Evolutionary conservation across 1,140 invertebrate genomes (phyloP), one percentile per base, ranked within the genome.

Genomic region (Heliconius congener): DNA sequence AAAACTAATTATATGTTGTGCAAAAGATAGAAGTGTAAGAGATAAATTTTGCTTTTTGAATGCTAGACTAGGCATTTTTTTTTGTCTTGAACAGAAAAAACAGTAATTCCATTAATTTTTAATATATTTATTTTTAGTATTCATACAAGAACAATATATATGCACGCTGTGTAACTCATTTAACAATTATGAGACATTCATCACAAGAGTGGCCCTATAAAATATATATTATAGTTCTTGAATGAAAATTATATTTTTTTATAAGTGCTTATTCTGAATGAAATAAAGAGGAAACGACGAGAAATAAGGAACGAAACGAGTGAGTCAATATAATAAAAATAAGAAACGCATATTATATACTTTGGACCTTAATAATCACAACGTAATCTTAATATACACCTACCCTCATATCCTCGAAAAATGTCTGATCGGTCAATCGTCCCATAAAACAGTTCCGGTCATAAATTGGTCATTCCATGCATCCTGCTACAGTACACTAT

Each of bases 391-490:
- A 66, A 66, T 13, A 66, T 30, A 30, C 23, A 66, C 27, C 60
- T 66, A 80, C 76, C 81, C 78, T 72, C 75, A 81, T 79, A 77
- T 77, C 82, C 71, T 78, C 77, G 83, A 86, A 86, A 86, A 84
- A 73, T 27, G 70, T 76, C 82, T 82, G 76, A 85, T 85, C 84
- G 86, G 86, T 86, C 86, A 87, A 83, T 86, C 82, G 84, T 81
- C 81, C 84, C 86, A 85, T 84, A 85, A 87, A 85, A 71, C 60
- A 72, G 86, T 86, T 87, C 86, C 85, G 85, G 85, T 83, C 85
- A 83, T 87, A 87, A 87, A 87, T 85, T 86, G 85, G 85, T 85
- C 84, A 85, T 82, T 87, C 84, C 83, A 81, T 77, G 79, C 85
- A 85, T 86, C 85, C 85, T 83, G 85, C 72, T 81, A 85, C 84